Percentiles rank a stretch among this genome's conserved stretches.
Evolutionary conservation across 2,888 invertebrate species (phyloP).

Genomic region (Spodoptera picta): DNA sequence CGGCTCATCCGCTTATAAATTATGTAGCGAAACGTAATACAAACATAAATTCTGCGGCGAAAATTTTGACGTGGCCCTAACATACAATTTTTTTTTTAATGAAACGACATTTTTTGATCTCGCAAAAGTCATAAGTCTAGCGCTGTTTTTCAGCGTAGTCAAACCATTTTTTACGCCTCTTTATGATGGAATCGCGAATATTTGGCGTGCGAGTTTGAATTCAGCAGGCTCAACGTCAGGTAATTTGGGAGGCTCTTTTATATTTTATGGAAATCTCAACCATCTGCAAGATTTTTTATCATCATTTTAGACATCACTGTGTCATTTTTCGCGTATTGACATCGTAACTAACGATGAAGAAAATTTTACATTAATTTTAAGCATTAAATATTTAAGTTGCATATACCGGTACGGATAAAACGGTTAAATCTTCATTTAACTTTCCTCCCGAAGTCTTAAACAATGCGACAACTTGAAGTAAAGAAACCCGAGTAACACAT

Average conservation of each 20-base stretch:
- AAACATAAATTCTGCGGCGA: slow-evolving; percentile 63
- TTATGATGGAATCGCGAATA: slow-evolving; percentile 29
- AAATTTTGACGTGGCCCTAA: slow-evolving; percentile 59
- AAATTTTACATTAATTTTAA: neutral
- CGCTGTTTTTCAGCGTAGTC: slow-evolving; percentile 42
- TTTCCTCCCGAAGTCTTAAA: slow-evolving; percentile 25
- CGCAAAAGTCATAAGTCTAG: slow-evolving; percentile 47
- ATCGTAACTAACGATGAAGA: slow-evolving; percentile 17
- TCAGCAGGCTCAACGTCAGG: slow-evolving; percentile 49
- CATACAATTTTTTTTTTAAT: slow-evolving; percentile 54
- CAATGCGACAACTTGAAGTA: slow-evolving; percentile 33
- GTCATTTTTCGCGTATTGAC: slow-evolving; percentile 27
- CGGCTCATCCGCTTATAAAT: slow-evolving; percentile 77
- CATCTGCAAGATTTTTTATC: slow-evolving; percentile 32
- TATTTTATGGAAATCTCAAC: slow-evolving; percentile 46
- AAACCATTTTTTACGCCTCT: slow-evolving; percentile 39
- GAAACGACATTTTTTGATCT: slow-evolving; percentile 43
- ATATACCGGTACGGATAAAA: slow-evolving; percentile 8
- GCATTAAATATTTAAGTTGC: neutral
- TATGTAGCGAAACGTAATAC: slow-evolving; percentile 72
- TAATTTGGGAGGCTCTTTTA: slow-evolving; percentile 48
- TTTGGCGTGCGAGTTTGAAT: slow-evolving; percentile 46
- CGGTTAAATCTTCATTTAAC: slow-evolving; percentile 36
- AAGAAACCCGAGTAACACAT: slow-evolving; percentile 32
- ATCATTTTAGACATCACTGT: slow-evolving; percentile 29